Evolutionary conservation across 2,113 vertebrate genomes (phyloP), one percentile per base, ranked within the genome.

Genomic region (Hypanus sabinus): DNA sequence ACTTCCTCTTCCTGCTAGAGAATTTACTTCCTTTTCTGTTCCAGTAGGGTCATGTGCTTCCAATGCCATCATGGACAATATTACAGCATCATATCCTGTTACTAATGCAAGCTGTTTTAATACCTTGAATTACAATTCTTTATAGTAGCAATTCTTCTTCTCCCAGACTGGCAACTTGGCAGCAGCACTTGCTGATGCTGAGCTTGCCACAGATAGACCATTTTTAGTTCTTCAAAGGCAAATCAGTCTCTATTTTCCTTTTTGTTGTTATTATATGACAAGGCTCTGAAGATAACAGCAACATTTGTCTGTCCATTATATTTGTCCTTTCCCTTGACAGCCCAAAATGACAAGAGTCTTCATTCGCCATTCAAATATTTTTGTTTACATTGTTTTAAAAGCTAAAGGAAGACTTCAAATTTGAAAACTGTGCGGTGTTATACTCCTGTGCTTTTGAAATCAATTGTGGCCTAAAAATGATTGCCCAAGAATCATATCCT

Each of bases 11-110:
- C 68, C 91, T 71, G 20, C 36, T 11, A 93, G 70, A 73, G 91
- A 93, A 22, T 93, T 36, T 70, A 30, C 70, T 22, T 46, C 68
- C 9, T 73, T 93, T 93, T 70, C 91, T 93, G 36, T 93, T 93
- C 22, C 91, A 5, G 4, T 73, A 18, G 91, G 91, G 24, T 27
- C 9, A 11, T 36, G 27, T 6, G 68, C 11, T 36, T 73, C 65
- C 18, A 36, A n/a, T 27, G 22, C 91, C 33, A 38, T 46, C 27
- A 14, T 36, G 22, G 70, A 93, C 68, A 36, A 71, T 27, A 20
- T 36, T 68, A 27, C 36, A 38, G 65, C 46, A 7, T 22, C 90
- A 71, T 93, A 46, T 27, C 24, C 91, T 38, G 70, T 46, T 75
- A 55, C 68, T 9, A 75, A 10, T 38, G 33, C 91, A 27, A 70